These are phyloP conservation scores for Amphiprion ocellaris DNA, from an alignment of 2,113 vertebrate genomes.

Conservation along the genomic window DNA sequence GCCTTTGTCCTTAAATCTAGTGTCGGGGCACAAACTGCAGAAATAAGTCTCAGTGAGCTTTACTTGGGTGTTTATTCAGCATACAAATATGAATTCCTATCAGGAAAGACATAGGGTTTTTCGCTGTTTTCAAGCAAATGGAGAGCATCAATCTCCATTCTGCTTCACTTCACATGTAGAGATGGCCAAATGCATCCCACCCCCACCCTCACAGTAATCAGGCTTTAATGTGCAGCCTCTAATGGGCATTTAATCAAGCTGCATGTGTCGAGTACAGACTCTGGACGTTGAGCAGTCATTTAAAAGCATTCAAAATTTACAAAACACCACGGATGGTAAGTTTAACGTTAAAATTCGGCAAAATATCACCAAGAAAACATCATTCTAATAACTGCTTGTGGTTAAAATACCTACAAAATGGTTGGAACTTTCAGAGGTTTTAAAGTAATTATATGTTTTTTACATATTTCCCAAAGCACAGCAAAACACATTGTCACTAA, in stretches of 20 bases:
- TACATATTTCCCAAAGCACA: too few relatives aligned
- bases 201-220: constrained; percentile 47
- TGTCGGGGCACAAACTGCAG: constrained; percentile 9
- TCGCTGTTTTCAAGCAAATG: constrained; percentile 53
- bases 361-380: neutral
- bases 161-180: constrained; percentile 47
- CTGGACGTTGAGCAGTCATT: constrained; percentile 2
- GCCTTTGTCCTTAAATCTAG: neutral
- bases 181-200: constrained; percentile 61
- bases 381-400: neutral
- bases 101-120: constrained; percentile 18
- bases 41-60: constrained; percentile 12
- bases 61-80: constrained; percentile 28
- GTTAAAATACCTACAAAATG: too few relatives aligned
- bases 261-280: constrained; percentile 8
- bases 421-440: too few relatives aligned
- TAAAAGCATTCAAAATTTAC: neutral
- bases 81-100: constrained; percentile 19
- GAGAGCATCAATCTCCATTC: constrained; percentile 60
- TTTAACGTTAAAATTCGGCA: neutral
- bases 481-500: too few relatives aligned
- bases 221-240: constrained; percentile 46
- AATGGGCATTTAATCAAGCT: constrained; percentile 66
- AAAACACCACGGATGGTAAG: neutral
- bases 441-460: too few relatives aligned